Evolutionary conservation across 2,797 vertebrate genomes (phyloP), one percentile per base, ranked within the genome.

Genomic region (Hirundo rustica): DNA sequence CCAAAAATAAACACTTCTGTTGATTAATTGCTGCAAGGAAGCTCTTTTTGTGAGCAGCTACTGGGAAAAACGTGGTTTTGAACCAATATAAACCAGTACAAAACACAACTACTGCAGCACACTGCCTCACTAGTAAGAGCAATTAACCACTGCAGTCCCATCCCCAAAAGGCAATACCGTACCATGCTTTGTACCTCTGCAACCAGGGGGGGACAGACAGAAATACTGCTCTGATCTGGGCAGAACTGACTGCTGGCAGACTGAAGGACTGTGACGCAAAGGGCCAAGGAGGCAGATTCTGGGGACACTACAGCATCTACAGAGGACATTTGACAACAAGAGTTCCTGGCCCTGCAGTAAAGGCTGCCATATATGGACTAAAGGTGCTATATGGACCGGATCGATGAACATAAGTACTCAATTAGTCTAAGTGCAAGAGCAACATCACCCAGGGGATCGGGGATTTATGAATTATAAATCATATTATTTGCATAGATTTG

Each of bases 391-490:
- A 95, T 47, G 94, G 94, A 92, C 93, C 86, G 77, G 89, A 93
- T 93, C 78, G 17, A 95, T 93, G 93, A 94, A 88, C 38, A 2
- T 71, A 96, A 95, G 89, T 77, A 94, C 74, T 93, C 88, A 92
- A 92, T 96, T 96, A 93, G 85, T 70, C 34, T 93, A 93, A 97
- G 88, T 95, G 92, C 95, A 96, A 75, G 48, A 85, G 78, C 60
- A 92, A 85, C 82, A 40, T 84, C 53, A 30, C 87, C 84, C 92
- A 66, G 32, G 84, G 94, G 92, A 82, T 9, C 5, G 2, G 45
- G 40, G 66, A 94, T 89, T 94, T 94, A 90, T 92, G 88, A 95
- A 97, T 92, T 94, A 87, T 93, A 93, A 94, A 91, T 91, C 91
- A 79, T 91, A 93, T 60, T 14, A 96, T 95, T 94, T 95, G 88